A percentile compares a stretch with the other conserved stretches of the same genome.
Conservation (phyloP, 2,888 invertebrate genomes). For the Hedychridium roseum region DNA sequence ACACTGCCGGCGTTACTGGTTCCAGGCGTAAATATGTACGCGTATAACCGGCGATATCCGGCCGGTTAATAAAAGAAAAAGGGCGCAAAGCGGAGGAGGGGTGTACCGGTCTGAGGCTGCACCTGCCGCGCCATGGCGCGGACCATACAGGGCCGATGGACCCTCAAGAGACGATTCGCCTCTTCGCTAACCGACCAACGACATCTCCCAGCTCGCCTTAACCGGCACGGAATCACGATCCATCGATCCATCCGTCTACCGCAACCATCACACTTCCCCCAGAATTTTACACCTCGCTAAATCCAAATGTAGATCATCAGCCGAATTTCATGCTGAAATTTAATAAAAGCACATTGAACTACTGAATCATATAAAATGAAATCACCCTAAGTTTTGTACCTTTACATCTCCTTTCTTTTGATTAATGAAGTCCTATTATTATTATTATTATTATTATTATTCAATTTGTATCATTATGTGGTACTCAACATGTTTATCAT, state of each 20-base stretch:
- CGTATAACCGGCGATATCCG: not conserved
- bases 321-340: no score
- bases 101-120: slow-evolving; percentile 42
- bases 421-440: no score
- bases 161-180: slow-evolving; percentile 36
- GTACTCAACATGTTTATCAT: no score
- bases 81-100: slow-evolving; percentile 30
- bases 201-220: slow-evolving; percentile 46
- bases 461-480: no score
- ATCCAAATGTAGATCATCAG: no score
- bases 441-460: no score
- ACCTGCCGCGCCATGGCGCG: slow-evolving; percentile 52
- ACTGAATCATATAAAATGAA: no score
- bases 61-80: slow-evolving; percentile 26
- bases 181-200: slow-evolving; percentile 38
- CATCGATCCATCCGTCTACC: slow-evolving; percentile 28
- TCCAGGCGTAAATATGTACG: not conserved
- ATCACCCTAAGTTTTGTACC: no score
- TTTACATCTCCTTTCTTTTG: no score
- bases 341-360: no score
- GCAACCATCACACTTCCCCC: slow-evolving; percentile 8
- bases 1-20: not conserved
- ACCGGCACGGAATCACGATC: slow-evolving; percentile 41
- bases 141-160: slow-evolving; percentile 57
- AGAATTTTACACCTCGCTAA: no score